Evolutionary conservation across 2,113 vertebrate genomes (phyloP).

Genomic region (Microcebus griseorufus): DNA sequence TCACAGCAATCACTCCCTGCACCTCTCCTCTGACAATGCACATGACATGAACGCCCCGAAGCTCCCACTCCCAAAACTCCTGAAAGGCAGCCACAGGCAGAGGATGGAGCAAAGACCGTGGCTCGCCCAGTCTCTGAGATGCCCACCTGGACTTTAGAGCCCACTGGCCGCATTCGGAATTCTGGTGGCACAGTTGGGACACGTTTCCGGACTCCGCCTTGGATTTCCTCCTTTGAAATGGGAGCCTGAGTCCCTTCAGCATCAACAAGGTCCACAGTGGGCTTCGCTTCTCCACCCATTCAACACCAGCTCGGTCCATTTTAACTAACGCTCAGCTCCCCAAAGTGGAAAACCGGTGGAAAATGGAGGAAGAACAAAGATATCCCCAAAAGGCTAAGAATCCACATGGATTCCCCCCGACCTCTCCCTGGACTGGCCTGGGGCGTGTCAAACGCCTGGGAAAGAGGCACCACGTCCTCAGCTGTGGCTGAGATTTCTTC

Average conservation of each 20-base stretch:
- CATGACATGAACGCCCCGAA: neutral
- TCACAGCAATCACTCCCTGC: neutral
- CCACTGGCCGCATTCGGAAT: neutral
- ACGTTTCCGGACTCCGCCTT: neutral
- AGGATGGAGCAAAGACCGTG: accelerated
- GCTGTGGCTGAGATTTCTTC: neutral
- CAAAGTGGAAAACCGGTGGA: neutral
- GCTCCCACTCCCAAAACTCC: neutral
- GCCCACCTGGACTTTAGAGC: neutral
- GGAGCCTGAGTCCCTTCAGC: neutral
- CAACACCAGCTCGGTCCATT: neutral
- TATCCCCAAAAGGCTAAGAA: neutral
- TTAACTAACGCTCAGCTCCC: neutral
- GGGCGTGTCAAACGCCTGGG: accelerated
- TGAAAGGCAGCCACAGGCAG: neutral
- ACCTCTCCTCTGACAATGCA: neutral
- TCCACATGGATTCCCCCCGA: neutral
- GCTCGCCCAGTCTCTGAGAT: neutral
- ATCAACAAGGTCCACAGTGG: neutral
- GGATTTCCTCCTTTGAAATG: neutral
- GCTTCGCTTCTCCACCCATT: neutral
- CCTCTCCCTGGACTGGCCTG: neutral
- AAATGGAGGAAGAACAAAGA: neutral
- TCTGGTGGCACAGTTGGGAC: neutral
- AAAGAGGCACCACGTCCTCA: neutral